Conservation (phyloP, 2,113 vertebrate species). For the Halichoerus grypus region DNA sequence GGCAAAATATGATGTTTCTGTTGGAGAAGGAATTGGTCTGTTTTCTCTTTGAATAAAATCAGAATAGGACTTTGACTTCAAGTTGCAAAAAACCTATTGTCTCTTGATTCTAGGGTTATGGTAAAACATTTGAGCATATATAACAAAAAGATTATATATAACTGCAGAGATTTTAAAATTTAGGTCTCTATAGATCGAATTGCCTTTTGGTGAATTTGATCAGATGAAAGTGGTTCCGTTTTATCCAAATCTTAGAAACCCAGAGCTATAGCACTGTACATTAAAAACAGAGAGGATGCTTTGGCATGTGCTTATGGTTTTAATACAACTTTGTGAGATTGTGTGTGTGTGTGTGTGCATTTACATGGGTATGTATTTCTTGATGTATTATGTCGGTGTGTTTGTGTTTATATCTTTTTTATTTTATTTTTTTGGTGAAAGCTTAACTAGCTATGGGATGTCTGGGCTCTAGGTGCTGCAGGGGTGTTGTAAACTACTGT, state of each 20-base stretch:
- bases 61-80: not conserved
- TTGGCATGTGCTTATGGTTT: not conserved
- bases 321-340: not conserved
- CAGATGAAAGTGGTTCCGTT: not conserved
- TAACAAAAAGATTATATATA: not conserved
- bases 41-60: not conserved
- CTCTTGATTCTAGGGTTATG: not conserved
- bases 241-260: not conserved
- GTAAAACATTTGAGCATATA: not conserved
- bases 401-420: not conserved
- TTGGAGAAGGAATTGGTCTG: not conserved
- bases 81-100: not conserved
- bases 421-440: not conserved
- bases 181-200: not conserved
- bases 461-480: not conserved
- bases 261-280: not conserved
- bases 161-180: not conserved
- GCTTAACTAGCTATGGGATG: not conserved
- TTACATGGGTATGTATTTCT: not conserved
- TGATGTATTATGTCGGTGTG: not conserved
- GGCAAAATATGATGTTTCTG: conserved; percentile 24
- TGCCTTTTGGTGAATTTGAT: not conserved
- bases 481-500: not conserved
- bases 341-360: too few relatives aligned
- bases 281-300: not conserved